Evolutionary conservation across 2,113 vertebrate genomes (phyloP).

Genomic region (Pelusios castaneus): DNA sequence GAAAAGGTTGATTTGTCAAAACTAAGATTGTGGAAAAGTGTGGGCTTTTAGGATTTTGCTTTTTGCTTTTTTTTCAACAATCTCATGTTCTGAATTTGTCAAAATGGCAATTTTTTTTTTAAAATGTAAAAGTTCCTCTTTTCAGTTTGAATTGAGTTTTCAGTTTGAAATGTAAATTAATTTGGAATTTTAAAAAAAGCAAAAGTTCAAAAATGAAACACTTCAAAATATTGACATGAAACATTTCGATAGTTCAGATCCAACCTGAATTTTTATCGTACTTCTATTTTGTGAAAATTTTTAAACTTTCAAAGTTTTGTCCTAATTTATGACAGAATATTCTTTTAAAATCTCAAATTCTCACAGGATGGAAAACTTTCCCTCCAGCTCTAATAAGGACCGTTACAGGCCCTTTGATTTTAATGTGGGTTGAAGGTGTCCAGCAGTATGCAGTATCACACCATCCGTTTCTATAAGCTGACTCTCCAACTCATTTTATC

Average conservation of each 20-base stretch:
- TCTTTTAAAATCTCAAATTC: neutral
- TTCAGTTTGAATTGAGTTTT: neutral
- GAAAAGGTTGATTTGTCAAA: neutral
- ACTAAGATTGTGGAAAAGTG: neutral
- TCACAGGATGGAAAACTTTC: neutral
- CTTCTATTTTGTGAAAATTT: neutral
- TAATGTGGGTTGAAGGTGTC: neutral
- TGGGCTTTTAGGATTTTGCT: neutral
- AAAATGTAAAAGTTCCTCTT: neutral
- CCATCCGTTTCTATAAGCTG: neutral
- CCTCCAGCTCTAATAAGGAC: neutral
- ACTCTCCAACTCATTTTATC: neutral
- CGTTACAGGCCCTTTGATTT: neutral
- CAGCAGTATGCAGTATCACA: neutral
- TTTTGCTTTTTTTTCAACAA: neutral
- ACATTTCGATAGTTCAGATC: neutral
- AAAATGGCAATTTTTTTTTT: neutral
- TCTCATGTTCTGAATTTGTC: neutral
- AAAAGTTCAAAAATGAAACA: neutral
- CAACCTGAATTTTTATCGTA: neutral
- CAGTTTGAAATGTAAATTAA: neutral
- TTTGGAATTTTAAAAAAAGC: neutral
- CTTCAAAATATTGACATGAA: neutral
- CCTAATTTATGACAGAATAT: neutral
- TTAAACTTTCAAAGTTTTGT: neutral